phyloP scores from a whole-genome alignment of 2,113 vertebrate genomes.

The Dissostichus mawsoni region DNA sequence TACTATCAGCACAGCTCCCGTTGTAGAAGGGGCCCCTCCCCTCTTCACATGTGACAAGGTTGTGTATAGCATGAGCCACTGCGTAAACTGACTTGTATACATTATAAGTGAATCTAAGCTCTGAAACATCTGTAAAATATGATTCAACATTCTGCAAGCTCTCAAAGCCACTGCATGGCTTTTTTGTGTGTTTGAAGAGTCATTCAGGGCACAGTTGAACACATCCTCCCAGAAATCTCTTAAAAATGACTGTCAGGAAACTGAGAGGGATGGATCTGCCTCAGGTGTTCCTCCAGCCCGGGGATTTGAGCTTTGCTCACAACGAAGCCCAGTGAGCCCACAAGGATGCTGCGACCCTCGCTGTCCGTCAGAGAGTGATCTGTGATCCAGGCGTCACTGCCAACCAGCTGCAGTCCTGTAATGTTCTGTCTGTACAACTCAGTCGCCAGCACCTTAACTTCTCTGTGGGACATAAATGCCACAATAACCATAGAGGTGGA shows the following conservation, averaged over 20 bases:
- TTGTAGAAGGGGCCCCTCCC: constrained; percentile 41
- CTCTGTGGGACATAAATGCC: constrained; percentile 32
- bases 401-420: constrained; percentile 73
- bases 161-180: constrained; percentile 76
- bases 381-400: constrained; percentile 87
- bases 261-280: constrained; percentile 75
- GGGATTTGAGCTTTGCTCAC: constrained; percentile 77
- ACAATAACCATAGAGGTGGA: constrained; percentile 26
- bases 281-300: constrained; percentile 77
- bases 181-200: constrained; percentile 17
- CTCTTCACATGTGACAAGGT: constrained; percentile 70
- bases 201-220: constrained; percentile 78
- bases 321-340: constrained; percentile 82
- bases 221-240: constrained; percentile 82
- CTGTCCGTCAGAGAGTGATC: constrained; percentile 77
- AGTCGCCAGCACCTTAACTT: background rate
- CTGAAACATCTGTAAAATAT: constrained; percentile 66
- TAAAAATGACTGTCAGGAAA: constrained; percentile 80
- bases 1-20: constrained; percentile 54
- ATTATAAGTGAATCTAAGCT: constrained; percentile 79
- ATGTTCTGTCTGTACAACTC: constrained; percentile 79
- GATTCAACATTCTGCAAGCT: constrained; percentile 71
- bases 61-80: constrained; percentile 80
- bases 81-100: constrained; percentile 84
- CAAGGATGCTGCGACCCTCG: constrained; percentile 66